Percentiles rank a stretch among this genome's conserved stretches.
phyloP scores from a whole-genome alignment of 2,888 invertebrate genomes.

The Chalcosyrphus nemorum region DNA sequence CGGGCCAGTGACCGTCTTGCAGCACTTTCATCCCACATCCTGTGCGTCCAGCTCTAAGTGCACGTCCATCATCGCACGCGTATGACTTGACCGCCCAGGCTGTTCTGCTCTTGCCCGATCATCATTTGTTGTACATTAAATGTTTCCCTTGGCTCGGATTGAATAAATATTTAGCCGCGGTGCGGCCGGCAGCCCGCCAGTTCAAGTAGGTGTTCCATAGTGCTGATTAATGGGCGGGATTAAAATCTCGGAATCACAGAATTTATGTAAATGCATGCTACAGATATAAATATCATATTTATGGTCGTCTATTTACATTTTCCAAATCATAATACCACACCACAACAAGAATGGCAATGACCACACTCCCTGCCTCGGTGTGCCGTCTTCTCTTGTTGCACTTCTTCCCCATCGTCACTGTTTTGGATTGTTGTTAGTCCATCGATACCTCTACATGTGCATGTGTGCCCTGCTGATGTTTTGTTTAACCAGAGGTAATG shows the following conservation, averaged over 20 bases:
- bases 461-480: slow-evolving; percentile 42
- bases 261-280: slow-evolving; percentile 69
- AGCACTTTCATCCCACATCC: slow-evolving; percentile 16
- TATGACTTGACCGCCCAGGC: slow-evolving; percentile 25
- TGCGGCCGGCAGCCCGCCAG: slow-evolving; percentile 24
- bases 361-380: slow-evolving; percentile 19
- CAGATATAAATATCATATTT: slow-evolving; percentile 71
- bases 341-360: slow-evolving; percentile 62
- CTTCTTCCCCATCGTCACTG: background rate
- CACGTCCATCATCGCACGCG: slow-evolving; percentile 3
- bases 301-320: slow-evolving; percentile 69
- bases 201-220: slow-evolving; percentile 62
- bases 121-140: slow-evolving; percentile 41
- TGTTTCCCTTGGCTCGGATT: slow-evolving; percentile 17
- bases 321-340: slow-evolving; percentile 65
- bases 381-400: background rate
- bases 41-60: background rate
- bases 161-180: slow-evolving; percentile 53
- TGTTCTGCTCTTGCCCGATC: slow-evolving; percentile 28
- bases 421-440: background rate
- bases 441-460: background rate
- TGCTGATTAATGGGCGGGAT: slow-evolving; percentile 71
- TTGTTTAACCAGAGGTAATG: slow-evolving; percentile 66
- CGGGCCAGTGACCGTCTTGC: background rate
- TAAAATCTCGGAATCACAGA: slow-evolving; percentile 65